phyloP scores from a whole-genome alignment of 2,888 invertebrate species.

The Matsumyia berberina region DNA sequence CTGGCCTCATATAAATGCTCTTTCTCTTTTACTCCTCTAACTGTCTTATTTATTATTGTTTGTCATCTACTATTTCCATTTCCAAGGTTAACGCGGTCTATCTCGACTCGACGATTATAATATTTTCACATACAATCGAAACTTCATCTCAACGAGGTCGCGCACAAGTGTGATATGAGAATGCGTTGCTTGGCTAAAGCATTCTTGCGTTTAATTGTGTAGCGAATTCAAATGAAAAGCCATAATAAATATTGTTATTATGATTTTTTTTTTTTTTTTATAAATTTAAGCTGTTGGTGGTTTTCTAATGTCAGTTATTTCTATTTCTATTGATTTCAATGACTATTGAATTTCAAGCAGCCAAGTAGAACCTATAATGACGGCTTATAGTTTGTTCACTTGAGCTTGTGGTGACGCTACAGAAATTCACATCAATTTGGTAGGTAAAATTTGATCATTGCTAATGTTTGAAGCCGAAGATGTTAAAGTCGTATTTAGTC shows the following conservation, averaged over 20 bases:
- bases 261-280: background rate
- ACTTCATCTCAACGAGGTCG: conserved; percentile 60
- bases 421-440: background rate
- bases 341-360: background rate
- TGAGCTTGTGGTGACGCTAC: background rate
- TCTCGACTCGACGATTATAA: conserved; percentile 26
- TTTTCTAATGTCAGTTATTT: conserved; percentile 12
- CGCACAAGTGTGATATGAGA: conserved; percentile 50
- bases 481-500: no score
- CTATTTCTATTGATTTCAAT: conserved; percentile 12
- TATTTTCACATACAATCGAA: conserved; percentile 47
- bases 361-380: background rate
- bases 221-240: conserved; percentile 36
- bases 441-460: background rate
- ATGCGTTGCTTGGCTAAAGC: conserved; percentile 35
- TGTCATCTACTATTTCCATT: conserved; percentile 45
- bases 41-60: conserved; percentile 14
- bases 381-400: conserved; percentile 28
- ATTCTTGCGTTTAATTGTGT: conserved; percentile 30
- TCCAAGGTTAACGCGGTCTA: conserved; percentile 61
- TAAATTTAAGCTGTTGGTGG: conserved; percentile 1
- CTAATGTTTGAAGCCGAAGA: background rate
- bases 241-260: conserved; percentile 7
- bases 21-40: background rate
- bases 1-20: conserved; percentile 17